Conservation (phyloP, 2,113 vertebrate species). For the Zootoca vivipara region DNA sequence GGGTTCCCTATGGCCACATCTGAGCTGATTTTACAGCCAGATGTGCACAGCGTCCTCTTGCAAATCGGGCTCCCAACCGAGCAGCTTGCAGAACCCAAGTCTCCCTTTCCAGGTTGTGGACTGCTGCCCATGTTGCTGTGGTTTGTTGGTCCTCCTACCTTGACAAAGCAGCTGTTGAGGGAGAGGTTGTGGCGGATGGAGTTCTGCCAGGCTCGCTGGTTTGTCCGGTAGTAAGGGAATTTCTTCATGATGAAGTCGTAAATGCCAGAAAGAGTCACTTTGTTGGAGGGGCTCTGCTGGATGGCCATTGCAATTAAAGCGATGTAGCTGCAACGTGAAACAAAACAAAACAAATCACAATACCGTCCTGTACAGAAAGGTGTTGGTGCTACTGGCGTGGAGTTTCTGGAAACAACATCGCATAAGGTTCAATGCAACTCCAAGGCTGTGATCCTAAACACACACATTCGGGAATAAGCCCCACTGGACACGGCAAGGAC, state of each 20-base stretch:
- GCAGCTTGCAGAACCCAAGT: background rate
- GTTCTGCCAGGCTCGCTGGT: slow-evolving; percentile 98
- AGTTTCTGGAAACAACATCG: background rate
- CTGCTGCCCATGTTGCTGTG: accelerated
- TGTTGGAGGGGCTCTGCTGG: slow-evolving; percentile 93
- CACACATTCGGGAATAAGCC: too few species aligned
- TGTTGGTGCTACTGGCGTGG: too few species aligned
- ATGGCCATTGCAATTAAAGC: slow-evolving; percentile 98
- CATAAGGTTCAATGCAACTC: too few species aligned
- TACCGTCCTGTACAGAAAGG: background rate
- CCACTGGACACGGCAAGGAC: background rate
- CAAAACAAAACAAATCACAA: background rate
- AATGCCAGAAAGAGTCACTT: slow-evolving; percentile 95
- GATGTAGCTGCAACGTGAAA: slow-evolving; percentile 85
- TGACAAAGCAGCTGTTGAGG: slow-evolving; percentile 98
- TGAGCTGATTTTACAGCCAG: background rate
- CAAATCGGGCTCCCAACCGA: background rate
- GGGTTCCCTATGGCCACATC: too few species aligned
- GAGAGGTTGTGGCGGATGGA: slow-evolving; percentile 98
- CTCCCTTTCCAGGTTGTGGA: background rate
- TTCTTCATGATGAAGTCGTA: slow-evolving; percentile 98
- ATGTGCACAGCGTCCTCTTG: background rate
- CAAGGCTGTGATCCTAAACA: too few species aligned
- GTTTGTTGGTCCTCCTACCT: slow-evolving; percentile 78
- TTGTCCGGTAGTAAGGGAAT: slow-evolving; percentile 96